These are phyloP conservation scores for Sylvietta virens DNA, from an alignment of 2,113 vertebrate species.

Conservation along the genomic window DNA sequence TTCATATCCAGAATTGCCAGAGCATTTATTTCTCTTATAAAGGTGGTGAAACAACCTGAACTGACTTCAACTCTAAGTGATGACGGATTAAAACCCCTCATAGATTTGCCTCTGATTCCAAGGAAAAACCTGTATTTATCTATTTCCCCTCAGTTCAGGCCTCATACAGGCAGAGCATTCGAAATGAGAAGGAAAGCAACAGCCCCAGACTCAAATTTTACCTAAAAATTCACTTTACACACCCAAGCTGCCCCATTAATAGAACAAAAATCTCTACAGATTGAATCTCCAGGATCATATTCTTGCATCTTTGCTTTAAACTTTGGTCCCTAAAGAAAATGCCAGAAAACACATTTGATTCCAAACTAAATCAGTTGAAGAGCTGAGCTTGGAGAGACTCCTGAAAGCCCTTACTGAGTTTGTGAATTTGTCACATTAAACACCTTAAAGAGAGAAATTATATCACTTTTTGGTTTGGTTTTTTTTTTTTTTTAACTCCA, in stretches of 20 bases:
- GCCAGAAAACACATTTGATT: background rate
- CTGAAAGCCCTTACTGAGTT: background rate
- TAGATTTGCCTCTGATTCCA: background rate
- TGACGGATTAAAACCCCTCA: background rate
- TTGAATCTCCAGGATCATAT: background rate
- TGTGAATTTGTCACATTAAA: background rate
- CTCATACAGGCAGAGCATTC: background rate
- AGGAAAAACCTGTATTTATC: background rate
- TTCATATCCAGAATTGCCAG: accelerated
- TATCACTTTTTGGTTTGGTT: background rate
- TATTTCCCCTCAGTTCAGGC: background rate
- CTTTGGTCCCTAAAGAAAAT: background rate
- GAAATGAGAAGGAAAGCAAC: background rate
- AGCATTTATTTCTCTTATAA: background rate
- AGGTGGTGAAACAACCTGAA: background rate
- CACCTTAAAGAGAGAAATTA: background rate
- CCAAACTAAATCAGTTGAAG: background rate
- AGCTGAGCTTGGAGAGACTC: background rate
- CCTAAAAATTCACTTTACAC: background rate
- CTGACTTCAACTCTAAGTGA: background rate
- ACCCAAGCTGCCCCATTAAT: background rate
- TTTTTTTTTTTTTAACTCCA: background rate
- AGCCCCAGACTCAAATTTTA: background rate
- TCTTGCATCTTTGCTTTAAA: background rate
- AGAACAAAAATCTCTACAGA: background rate